Conservation (phyloP, 1,140 invertebrate genomes). For the Calephelis nemesis region DNA sequence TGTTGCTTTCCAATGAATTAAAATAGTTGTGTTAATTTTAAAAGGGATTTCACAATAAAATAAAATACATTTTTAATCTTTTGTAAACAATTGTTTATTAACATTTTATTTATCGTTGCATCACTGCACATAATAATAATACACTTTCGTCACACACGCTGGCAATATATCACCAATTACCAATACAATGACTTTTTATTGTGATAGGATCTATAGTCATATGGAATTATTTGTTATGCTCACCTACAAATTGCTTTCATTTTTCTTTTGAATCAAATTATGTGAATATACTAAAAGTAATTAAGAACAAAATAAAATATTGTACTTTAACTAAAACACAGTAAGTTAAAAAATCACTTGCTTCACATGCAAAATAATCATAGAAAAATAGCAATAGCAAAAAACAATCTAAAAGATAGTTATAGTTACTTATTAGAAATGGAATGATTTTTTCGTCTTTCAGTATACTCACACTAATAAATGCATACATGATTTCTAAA, state of each 20-base stretch:
- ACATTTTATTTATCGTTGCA: constrained; percentile 76
- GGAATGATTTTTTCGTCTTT: constrained; percentile 74
- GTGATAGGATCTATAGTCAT: constrained; percentile 57
- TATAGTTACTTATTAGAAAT: constrained; percentile 62
- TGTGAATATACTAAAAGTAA: constrained; percentile 75
- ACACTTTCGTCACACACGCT: constrained; percentile 71
- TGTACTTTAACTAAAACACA: constrained; percentile 47
- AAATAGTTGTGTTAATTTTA: neutral
- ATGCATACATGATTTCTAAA: constrained; percentile 62
- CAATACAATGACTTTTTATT: constrained; percentile 68
- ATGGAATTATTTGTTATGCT: constrained; percentile 64
- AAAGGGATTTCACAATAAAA: constrained; percentile 30
- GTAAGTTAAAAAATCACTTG: constrained; percentile 50
- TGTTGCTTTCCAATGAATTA: too few species aligned
- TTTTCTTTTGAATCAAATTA: constrained; percentile 71
- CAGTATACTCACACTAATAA: constrained; percentile 73
- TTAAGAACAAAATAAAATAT: constrained; percentile 44
- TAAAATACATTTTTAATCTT: constrained; percentile 69
- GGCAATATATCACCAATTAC: constrained; percentile 62
- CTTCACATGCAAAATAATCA: constrained; percentile 66
- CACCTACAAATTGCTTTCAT: constrained; percentile 62
- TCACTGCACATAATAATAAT: constrained; percentile 69
- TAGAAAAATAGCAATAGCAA: constrained; percentile 63
- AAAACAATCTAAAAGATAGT: constrained; percentile 47
- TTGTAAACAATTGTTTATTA: constrained; percentile 80